Base-by-base conservation (phyloP, 2,888 invertebrate species). In the Scaptomyza caliginosa region DNA sequence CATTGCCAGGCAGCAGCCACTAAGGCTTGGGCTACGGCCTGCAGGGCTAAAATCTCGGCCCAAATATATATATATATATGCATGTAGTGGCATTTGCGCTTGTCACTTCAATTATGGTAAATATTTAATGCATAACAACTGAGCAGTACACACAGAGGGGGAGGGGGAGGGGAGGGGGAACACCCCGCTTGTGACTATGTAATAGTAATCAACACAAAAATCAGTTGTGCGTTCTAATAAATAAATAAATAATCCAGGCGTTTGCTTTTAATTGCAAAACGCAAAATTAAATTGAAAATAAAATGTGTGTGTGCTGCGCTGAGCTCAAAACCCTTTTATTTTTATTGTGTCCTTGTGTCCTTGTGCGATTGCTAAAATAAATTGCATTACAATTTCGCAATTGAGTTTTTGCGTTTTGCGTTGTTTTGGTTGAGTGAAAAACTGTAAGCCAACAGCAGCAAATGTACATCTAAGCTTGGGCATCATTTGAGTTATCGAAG, bases 91-190 rank as follows among this genome's bases (percentile, higher is more conserved):
- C 86, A 86, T 81, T 85, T 85, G 82, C 66, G 87, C 85, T 72
- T 83, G 83, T 83, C 83, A 83, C 82, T 83, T 86, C 87, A 86
- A 83, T 83, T 83, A 83, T 83, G 78, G 78, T 83, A 86, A 83
- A 86, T 86, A 81, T 86, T 84, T 83, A 83, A 83, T 78, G 68
- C 78, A 65, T 43, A 57, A 50, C 56, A 45, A 68, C 54, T 48
- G 65, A 42, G 62, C 60, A 58, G 30, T 30, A 17, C 32, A 32
- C 26, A 16, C 6, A 13, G 23, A 19, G 13, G 8, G n/a, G 36
- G 19, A 3, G 59, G 8, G 8, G 39, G 40, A 4, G 23, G 13
- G 1, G n/a, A n/a, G 34, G 48, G 46, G 45, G 74, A n/a, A n/a
- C n/a, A n/a, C n/a, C n/a, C n/a, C n/a, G 66, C 50, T n/a, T n/a